Evolutionary conservation across 1,140 invertebrate genomes (phyloP), one percentile per base, ranked within the genome.

Genomic region (Ceratosolen fusciceps): DNA sequence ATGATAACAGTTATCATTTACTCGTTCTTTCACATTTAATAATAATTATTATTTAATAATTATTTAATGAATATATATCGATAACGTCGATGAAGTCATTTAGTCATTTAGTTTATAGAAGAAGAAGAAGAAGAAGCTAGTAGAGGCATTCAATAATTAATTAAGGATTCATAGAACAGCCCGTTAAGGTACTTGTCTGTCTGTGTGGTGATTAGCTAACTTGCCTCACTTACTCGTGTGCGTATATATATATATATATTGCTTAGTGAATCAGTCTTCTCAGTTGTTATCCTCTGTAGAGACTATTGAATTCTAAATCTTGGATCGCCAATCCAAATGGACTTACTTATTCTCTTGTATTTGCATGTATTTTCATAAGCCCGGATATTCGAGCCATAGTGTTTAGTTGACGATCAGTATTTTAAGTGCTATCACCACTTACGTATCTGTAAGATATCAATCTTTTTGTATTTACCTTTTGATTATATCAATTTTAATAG

Each of bases 151-250:
- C 3, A 52, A 52, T 52, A 16, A 5, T 52, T 75, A 49, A 75
- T 75, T 75, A 75, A 65, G 39, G 39, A 75, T 75, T 75, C 60
- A 65, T 21, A 26, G 49, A 43, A 19, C 49, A 19, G 10, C 21
- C 49, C 5, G 5, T 62, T 19, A 10, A 16, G 14, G 14, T 34
- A 4, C 24, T 26, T 58, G 10, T 43, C 39, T 43, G 58, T 62
- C 43, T 58, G 10, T 43, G 5, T 43, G 58, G 31, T 29, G 26
- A 75, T 65, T 65, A 37, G 58, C 60, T 19, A 49, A 52, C 14
- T n/a, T 9, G 29, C 31, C 29, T 29, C 34, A 8, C 24, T 31
- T 8, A 43, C 4, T 10, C 47, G 24, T 2, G 26, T 12, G 8
- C n/a, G 37, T 26, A 5, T 19, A 67, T 39, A 7, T 67, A 67